A percentile compares a stretch with the other conserved stretches of the same genome.
phyloP scores from a whole-genome alignment of 1,140 invertebrate genomes.

The Capitella teleta region DNA sequence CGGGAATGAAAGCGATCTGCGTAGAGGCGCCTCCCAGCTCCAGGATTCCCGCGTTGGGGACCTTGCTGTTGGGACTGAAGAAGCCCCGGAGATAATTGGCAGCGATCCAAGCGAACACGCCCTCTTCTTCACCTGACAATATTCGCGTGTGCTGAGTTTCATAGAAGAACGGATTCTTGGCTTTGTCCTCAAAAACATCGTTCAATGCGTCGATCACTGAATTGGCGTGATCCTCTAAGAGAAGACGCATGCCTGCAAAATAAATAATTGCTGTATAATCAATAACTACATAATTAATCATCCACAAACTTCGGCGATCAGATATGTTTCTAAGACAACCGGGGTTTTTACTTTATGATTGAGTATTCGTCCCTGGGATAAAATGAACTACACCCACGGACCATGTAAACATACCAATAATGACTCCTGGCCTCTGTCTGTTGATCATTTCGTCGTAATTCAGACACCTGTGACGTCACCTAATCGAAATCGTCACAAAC shows the following conservation, averaged over 20 bases:
- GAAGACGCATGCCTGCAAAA: constrained; percentile 7
- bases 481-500: too few relatives aligned
- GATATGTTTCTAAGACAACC: too few relatives aligned
- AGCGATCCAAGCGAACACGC: constrained; percentile 45
- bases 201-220: constrained; percentile 11
- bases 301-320: too few relatives aligned
- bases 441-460: too few relatives aligned
- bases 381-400: too few relatives aligned
- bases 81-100: constrained; percentile 38
- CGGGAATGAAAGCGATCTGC: constrained; percentile 45
- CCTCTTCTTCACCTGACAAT: constrained; percentile 18
- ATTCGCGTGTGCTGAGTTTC: constrained; percentile 7
- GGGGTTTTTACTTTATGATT: too few relatives aligned
- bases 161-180: constrained; percentile 4
- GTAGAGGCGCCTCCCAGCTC: constrained; percentile 50
- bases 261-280: too few relatives aligned
- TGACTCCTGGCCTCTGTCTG: too few relatives aligned
- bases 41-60: constrained; percentile 38
- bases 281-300: too few relatives aligned
- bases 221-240: constrained; percentile 9
- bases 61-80: background rate
- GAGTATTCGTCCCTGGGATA: too few relatives aligned
- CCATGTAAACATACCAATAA: too few relatives aligned
- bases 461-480: too few relatives aligned
- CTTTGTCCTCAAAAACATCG: background rate